These are phyloP conservation scores for Scaptomyza graminum DNA, from an alignment of 1,140 invertebrate species.

Conservation along the genomic window DNA sequence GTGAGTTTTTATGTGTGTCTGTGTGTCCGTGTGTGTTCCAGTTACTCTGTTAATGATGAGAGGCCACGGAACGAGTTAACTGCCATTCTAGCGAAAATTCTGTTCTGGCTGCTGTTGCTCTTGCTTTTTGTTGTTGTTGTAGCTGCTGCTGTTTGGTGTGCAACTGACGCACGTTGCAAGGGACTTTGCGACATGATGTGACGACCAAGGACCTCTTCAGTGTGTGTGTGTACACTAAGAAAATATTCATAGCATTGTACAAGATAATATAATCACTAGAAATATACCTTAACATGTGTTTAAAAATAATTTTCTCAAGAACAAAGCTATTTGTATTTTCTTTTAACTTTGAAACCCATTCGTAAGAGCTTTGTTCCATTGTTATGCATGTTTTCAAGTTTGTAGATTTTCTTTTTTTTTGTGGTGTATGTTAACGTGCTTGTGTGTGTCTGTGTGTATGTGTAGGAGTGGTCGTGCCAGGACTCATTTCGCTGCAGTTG, in stretches of 20 bases:
- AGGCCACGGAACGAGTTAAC: slow-evolving; percentile 64
- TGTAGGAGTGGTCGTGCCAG: slow-evolving; percentile 44
- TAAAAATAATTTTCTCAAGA: no score
- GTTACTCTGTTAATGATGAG: slow-evolving; percentile 64
- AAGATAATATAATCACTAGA: neutral
- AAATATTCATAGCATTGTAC: neutral
- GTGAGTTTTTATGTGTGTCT: slow-evolving; percentile 27
- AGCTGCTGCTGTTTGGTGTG: slow-evolving; percentile 31
- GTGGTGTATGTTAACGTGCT: no score
- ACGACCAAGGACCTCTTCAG: slow-evolving; percentile 1
- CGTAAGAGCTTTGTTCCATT: no score
- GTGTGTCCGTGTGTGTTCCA: slow-evolving; percentile 30
- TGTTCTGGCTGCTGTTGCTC: slow-evolving; percentile 18
- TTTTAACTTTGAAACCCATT: neutral
- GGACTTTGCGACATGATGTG: slow-evolving; percentile 36
- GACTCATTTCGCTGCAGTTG: slow-evolving; percentile 72
- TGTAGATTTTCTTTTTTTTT: no score
- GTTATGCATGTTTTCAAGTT: no score
- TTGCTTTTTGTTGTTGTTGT: neutral
- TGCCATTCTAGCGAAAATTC: slow-evolving; percentile 62
- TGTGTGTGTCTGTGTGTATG: slow-evolving; percentile 24
- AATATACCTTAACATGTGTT: neutral
- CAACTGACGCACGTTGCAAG: slow-evolving; percentile 55
- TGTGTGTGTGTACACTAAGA: neutral
- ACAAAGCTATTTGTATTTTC: neutral